Evolutionary conservation across 2,888 invertebrate genomes (phyloP).

Genomic region (Bibio marci): DNA sequence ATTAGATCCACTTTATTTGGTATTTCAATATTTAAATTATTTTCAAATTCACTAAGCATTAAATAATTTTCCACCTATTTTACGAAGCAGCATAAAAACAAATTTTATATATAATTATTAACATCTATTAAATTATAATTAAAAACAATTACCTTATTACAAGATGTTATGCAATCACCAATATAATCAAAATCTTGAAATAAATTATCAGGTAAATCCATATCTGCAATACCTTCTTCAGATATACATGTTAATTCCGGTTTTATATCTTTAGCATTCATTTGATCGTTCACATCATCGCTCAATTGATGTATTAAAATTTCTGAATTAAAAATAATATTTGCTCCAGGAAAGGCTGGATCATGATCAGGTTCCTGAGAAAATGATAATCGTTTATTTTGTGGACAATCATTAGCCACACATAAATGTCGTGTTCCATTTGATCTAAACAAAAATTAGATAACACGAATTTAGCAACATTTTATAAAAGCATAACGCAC

Average conservation of each 20-base stretch:
- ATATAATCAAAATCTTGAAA: conserved; percentile 64
- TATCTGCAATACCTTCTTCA: conserved; percentile 68
- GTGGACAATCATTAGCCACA: conserved; percentile 37
- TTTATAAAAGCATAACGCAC: neutral
- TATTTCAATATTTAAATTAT: conserved; percentile 63
- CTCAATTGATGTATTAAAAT: conserved; percentile 31
- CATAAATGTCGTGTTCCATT: conserved; percentile 39
- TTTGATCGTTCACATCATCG: conserved; percentile 23
- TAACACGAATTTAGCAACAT: neutral
- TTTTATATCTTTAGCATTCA: conserved; percentile 33
- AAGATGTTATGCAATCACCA: conserved; percentile 69
- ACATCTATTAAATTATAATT: too few species aligned
- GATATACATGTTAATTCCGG: conserved; percentile 71
- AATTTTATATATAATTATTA: too few species aligned
- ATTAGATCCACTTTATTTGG: conserved; percentile 25
- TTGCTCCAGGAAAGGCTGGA: conserved; percentile 28
- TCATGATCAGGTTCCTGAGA: conserved; percentile 40
- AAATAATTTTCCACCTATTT: conserved; percentile 68
- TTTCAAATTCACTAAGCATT: conserved; percentile 74
- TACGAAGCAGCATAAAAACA: too few species aligned
- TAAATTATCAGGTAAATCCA: conserved; percentile 64
- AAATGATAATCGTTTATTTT: conserved; percentile 35
- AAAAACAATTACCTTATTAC: conserved; percentile 45
- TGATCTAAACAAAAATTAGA: conserved; percentile 17
- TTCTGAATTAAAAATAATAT: conserved; percentile 33